Evolutionary conservation across 2,888 invertebrate species (phyloP).

Genomic region (Morpho achilles): DNA sequence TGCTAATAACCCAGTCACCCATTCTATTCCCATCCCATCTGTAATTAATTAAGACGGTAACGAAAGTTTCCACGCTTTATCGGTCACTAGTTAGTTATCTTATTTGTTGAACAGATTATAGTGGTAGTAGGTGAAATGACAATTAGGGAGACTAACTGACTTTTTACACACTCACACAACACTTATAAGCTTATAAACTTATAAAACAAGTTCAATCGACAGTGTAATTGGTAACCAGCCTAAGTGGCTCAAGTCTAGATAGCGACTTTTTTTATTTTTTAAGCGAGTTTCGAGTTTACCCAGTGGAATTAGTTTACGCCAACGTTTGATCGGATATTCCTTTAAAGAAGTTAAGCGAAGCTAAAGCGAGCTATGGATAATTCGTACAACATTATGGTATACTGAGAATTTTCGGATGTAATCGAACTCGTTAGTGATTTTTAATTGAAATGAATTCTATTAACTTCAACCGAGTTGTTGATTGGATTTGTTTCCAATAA

Average conservation of each 20-base stretch:
- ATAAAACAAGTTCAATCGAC: constrained; percentile 50
- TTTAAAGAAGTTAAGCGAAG: constrained; percentile 65
- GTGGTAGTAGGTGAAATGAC: too few relatives aligned
- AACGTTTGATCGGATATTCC: constrained; percentile 75
- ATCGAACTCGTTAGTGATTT: constrained; percentile 45
- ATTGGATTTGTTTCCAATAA: constrained; percentile 27
- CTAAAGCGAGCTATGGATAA: constrained; percentile 49
- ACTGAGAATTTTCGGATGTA: constrained; percentile 44
- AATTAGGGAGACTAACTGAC: too few relatives aligned
- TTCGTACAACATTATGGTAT: constrained; percentile 48
- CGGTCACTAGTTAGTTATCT: too few relatives aligned
- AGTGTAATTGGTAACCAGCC: constrained; percentile 70
- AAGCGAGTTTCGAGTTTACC: constrained; percentile 66
- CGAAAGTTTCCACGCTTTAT: too few relatives aligned
- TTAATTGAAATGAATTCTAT: constrained; percentile 31
- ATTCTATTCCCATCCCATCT: too few relatives aligned
- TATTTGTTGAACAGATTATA: too few relatives aligned
- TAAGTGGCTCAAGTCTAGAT: constrained; percentile 55
- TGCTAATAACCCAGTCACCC: too few relatives aligned
- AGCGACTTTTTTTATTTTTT: constrained; percentile 57
- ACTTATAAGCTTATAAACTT: constrained; percentile 1
- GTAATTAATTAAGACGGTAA: too few relatives aligned
- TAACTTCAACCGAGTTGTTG: constrained; percentile 19
- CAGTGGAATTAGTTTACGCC: constrained; percentile 72
- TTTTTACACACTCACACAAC: not conserved